Conservation (phyloP, 2,113 vertebrate genomes). For the Cyanoderma ruficeps region DNA sequence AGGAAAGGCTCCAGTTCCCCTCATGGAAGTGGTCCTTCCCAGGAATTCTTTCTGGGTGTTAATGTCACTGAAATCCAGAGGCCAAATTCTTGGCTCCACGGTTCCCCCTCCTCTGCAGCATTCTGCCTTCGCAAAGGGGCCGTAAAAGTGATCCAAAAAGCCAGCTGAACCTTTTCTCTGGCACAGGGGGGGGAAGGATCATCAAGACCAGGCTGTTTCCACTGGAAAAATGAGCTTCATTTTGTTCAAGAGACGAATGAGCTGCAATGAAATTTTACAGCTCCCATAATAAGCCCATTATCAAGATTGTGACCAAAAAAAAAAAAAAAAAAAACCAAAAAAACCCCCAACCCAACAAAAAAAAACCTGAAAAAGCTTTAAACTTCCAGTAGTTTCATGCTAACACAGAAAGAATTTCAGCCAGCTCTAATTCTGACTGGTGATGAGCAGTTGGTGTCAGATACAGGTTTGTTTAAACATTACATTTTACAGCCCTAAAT, state of each 20-base stretch:
- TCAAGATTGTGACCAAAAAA: constrained; percentile 9
- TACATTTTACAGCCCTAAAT: not conserved
- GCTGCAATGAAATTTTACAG: constrained; percentile 55
- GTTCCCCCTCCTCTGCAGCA: not conserved
- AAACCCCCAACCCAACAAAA: not conserved
- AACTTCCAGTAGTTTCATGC: not conserved
- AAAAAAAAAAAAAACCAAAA: not conserved
- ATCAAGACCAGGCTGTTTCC: constrained; percentile 35
- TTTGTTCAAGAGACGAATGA: constrained; percentile 40
- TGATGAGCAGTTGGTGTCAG: not conserved
- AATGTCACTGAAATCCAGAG: constrained; percentile 47
- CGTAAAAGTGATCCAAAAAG: not conserved
- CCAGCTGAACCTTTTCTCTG: constrained; percentile 61
- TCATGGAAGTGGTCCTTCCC: constrained; percentile 40
- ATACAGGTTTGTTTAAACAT: constrained; percentile 36
- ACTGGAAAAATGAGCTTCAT: constrained; percentile 57
- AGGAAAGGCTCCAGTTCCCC: not conserved
- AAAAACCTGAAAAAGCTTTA: not conserved
- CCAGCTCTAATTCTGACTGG: not conserved
- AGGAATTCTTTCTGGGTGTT: constrained; percentile 59
- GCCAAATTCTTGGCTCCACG: constrained; percentile 18
- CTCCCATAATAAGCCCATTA: constrained; percentile 30
- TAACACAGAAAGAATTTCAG: not conserved
- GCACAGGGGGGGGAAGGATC: not conserved
- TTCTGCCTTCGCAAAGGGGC: not conserved